These are phyloP conservation scores for Elysia chlorotica DNA, from an alignment of 1,140 invertebrate genomes.

Conservation along the genomic window DNA sequence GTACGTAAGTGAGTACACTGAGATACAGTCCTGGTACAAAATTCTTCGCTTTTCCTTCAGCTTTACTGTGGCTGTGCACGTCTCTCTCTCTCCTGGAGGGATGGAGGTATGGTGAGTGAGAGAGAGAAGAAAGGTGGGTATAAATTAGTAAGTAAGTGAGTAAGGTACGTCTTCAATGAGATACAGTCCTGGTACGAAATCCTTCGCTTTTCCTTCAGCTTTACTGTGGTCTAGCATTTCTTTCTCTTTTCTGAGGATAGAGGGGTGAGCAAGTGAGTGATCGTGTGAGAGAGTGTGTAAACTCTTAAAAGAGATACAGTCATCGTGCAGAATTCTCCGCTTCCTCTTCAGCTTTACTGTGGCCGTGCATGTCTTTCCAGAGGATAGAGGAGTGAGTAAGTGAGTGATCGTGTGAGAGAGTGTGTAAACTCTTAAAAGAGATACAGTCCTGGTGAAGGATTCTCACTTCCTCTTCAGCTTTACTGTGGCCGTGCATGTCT, in stretches of 20 bases:
- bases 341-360: slow-evolving; percentile 66
- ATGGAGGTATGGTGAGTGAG: no score
- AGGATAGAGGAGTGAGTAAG: no score
- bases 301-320: slow-evolving; percentile 70
- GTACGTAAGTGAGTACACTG: no score
- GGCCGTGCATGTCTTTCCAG: slow-evolving; percentile 71
- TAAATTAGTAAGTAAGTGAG: no score
- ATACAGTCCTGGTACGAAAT: slow-evolving; percentile 69
- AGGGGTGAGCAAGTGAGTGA: no score
- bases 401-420: no score
- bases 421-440: slow-evolving; percentile 68
- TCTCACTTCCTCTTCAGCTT: slow-evolving; percentile 63
- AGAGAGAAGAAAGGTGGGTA: no score
- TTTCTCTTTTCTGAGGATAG: slow-evolving; percentile 66
- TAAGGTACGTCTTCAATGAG: slow-evolving; percentile 69
- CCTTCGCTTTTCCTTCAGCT: slow-evolving; percentile 63
- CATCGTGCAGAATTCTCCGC: slow-evolving; percentile 67
- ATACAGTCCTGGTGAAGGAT: slow-evolving; percentile 69
- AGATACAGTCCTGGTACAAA: slow-evolving; percentile 69
- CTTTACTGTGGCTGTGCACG: slow-evolving; percentile 71
- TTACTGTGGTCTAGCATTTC: slow-evolving; percentile 71
- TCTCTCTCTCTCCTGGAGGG: slow-evolving; percentile 67
- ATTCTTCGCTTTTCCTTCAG: slow-evolving; percentile 64
- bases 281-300: no score
- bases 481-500: slow-evolving; percentile 71